Evolutionary conservation across 2,797 vertebrate species (phyloP).

Genomic region (Periophthalmus magnuspinnatus): DNA sequence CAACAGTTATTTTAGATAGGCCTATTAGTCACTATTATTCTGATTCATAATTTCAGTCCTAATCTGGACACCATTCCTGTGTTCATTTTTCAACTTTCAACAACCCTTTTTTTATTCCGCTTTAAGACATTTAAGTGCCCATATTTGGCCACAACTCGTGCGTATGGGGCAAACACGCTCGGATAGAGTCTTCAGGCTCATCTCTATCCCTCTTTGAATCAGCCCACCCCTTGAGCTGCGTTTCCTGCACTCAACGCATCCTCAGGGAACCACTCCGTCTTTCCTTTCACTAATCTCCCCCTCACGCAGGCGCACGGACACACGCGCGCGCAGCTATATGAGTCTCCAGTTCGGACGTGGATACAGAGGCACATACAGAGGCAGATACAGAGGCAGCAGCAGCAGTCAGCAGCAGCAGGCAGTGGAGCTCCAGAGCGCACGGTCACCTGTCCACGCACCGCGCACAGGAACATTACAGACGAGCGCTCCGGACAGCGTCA

Average conservation of each 20-base stretch:
- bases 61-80: neutral
- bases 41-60: no score
- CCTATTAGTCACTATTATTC: no score
- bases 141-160: constrained; percentile 63
- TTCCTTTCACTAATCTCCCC: constrained; percentile 11
- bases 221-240: neutral
- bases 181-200: constrained; percentile 12
- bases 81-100: neutral
- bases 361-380: neutral
- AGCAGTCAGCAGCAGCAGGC: neutral
- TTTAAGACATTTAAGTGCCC: constrained; percentile 31
- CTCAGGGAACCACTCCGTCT: constrained; percentile 29
- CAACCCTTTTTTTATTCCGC: neutral
- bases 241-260: constrained; percentile 41
- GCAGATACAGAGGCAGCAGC: neutral
- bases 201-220: constrained; percentile 19
- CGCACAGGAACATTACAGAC: constrained; percentile 1
- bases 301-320: neutral
- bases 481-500: constrained; percentile 31
- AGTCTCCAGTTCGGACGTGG: neutral
- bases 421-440: neutral
- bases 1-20: no score
- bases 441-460: constrained; percentile 38
- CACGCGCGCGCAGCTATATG: neutral
- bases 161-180: constrained; percentile 33